Evolutionary conservation across 2,888 invertebrate genomes (phyloP).

Genomic region (Herminia tarsipennalis): DNA sequence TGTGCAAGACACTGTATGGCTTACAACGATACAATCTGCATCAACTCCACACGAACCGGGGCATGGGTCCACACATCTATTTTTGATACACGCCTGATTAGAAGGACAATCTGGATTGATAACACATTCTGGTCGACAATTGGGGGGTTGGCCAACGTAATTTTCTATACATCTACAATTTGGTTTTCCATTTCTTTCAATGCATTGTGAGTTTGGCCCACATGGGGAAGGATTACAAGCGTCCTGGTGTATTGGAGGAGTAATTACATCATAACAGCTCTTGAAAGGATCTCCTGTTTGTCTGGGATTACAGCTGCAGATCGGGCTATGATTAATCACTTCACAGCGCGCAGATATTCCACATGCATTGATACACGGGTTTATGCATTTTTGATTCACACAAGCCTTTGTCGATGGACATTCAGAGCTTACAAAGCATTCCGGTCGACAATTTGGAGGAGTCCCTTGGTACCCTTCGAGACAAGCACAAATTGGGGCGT

Average conservation of each 20-base stretch:
- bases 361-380: constrained; percentile 94
- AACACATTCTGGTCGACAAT: constrained; percentile 93
- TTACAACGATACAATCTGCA: constrained; percentile 92
- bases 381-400: constrained; percentile 92
- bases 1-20: constrained; percentile 92
- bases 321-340: constrained; percentile 94
- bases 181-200: constrained; percentile 87
- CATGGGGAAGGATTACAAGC: constrained; percentile 93
- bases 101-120: constrained; percentile 93
- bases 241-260: constrained; percentile 65
- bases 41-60: constrained; percentile 92
- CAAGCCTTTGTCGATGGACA: constrained; percentile 93
- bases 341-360: constrained; percentile 91
- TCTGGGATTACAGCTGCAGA: constrained; percentile 92
- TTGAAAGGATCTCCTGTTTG: constrained; percentile 93
- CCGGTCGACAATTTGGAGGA: constrained; percentile 93
- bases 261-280: constrained; percentile 87
- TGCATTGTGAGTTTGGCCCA: constrained; percentile 92
- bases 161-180: constrained; percentile 91
- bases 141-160: constrained; percentile 92
- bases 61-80: constrained; percentile 93
- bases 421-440: constrained; percentile 93
- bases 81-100: constrained; percentile 91
- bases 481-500: constrained; percentile 93
- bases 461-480: constrained; percentile 90